Evolutionary conservation across 2,113 vertebrate species (phyloP).

Genomic region (Prolemur simus): DNA sequence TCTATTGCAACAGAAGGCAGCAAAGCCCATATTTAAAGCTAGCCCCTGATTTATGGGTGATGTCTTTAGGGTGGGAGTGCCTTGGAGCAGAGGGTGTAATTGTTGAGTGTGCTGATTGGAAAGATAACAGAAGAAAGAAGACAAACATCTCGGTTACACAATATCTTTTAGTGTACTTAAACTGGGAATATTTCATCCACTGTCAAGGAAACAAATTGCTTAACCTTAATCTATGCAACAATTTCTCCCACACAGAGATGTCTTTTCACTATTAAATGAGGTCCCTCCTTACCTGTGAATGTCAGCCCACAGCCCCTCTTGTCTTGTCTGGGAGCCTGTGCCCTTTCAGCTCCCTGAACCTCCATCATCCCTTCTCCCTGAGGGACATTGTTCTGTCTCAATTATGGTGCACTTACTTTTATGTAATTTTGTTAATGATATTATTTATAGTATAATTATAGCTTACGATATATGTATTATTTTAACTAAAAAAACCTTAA

Average conservation of each 20-base stretch:
- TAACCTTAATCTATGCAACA: slow-evolving; percentile 60
- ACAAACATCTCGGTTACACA: slow-evolving; percentile 54
- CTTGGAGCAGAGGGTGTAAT: slow-evolving; percentile 50
- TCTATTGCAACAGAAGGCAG: slow-evolving; percentile 36
- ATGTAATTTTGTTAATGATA: neutral
- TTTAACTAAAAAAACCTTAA: slow-evolving; percentile 10
- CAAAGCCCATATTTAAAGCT: neutral
- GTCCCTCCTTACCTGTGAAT: neutral
- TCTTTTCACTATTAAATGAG: slow-evolving; percentile 28
- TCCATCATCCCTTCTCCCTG: neutral
- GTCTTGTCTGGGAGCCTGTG: neutral
- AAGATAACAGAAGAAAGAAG: slow-evolving; percentile 56
- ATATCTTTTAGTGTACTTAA: slow-evolving; percentile 46
- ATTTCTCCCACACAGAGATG: slow-evolving; percentile 48
- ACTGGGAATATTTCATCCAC: slow-evolving; percentile 48
- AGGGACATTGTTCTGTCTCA: neutral
- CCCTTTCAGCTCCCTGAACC: neutral
- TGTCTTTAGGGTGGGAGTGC: slow-evolving; percentile 2
- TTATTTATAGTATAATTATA: slow-evolving; percentile 60
- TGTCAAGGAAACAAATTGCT: slow-evolving; percentile 66
- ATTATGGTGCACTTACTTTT: slow-evolving; percentile 1
- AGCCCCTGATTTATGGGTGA: slow-evolving; percentile 19
- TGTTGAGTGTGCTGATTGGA: slow-evolving; percentile 49
- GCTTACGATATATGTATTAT: neutral
- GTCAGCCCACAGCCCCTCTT: neutral